Conservation (phyloP, 2,797 vertebrate genomes). For the Enteromius argenteus region DNA sequence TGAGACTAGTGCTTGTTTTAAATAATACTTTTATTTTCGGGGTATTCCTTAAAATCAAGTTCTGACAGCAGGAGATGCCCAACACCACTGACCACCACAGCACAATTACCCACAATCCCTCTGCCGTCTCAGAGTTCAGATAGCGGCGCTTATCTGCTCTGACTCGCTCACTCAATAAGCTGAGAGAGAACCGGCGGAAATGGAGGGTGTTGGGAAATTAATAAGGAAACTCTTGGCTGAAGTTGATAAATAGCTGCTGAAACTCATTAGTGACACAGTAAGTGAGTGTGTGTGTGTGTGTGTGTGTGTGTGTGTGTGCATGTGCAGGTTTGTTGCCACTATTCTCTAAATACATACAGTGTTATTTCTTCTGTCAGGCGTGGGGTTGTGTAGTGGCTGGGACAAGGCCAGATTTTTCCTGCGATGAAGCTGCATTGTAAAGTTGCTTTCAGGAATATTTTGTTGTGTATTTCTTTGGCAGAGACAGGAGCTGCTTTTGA, state of each 20-base stretch:
- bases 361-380: background rate
- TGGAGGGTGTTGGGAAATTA: slow-evolving; percentile 63
- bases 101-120: slow-evolving; percentile 19
- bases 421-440: background rate
- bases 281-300: slow-evolving; percentile 75
- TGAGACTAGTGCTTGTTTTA: background rate
- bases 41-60: background rate
- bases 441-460: background rate
- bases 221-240: slow-evolving; percentile 78
- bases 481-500: background rate
- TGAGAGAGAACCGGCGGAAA: slow-evolving; percentile 7
- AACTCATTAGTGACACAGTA: slow-evolving; percentile 79
- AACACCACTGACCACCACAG: background rate
- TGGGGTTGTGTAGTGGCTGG: background rate
- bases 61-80: background rate
- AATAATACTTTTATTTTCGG: background rate
- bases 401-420: background rate
- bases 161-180: background rate
- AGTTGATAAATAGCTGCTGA: slow-evolving; percentile 84
- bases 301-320: slow-evolving; percentile 76
- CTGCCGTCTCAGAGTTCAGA: background rate
- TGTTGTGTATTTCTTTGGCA: background rate
- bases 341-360: background rate
- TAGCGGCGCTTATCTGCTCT: background rate
- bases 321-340: slow-evolving; percentile 42